Conservation (phyloP, 2,888 invertebrate species). For the Unio pictorum region DNA sequence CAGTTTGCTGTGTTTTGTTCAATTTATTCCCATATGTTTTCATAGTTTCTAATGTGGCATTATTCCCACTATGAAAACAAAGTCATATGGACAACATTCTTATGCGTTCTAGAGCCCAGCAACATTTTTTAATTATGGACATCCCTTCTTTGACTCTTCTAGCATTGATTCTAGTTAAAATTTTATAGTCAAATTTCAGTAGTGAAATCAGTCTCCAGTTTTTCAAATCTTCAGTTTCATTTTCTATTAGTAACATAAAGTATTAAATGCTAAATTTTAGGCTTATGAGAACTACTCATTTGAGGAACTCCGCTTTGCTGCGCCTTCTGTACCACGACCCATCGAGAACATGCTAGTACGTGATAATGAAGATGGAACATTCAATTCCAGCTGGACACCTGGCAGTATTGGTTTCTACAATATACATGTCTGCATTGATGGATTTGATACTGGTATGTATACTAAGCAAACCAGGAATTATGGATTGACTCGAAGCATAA, state of each 20-base stretch:
- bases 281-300: conserved; percentile 93
- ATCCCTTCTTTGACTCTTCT: too few relatives aligned
- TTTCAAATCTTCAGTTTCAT: too few relatives aligned
- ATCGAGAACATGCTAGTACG: conserved; percentile 86
- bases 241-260: too few relatives aligned
- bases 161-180: too few relatives aligned
- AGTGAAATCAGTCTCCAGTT: too few relatives aligned
- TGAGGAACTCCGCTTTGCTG: conserved; percentile 87
- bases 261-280: conserved; percentile 71
- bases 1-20: not conserved
- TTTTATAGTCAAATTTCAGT: too few relatives aligned
- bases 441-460: conserved; percentile 74
- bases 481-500: too few relatives aligned
- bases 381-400: conserved; percentile 92
- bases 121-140: too few relatives aligned
- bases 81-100: too few relatives aligned
- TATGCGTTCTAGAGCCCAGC: too few relatives aligned
- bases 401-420: conserved; percentile 91
- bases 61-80: too few relatives aligned
- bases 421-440: conserved; percentile 89
- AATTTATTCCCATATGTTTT: not conserved
- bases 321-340: conserved; percentile 80
- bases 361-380: conserved; percentile 85
- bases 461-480: not conserved
- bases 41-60: too few relatives aligned